Evolutionary conservation across 2,888 invertebrate species (phyloP), one percentile per base, ranked within the genome.

Genomic region (Apodemia arnacis): DNA sequence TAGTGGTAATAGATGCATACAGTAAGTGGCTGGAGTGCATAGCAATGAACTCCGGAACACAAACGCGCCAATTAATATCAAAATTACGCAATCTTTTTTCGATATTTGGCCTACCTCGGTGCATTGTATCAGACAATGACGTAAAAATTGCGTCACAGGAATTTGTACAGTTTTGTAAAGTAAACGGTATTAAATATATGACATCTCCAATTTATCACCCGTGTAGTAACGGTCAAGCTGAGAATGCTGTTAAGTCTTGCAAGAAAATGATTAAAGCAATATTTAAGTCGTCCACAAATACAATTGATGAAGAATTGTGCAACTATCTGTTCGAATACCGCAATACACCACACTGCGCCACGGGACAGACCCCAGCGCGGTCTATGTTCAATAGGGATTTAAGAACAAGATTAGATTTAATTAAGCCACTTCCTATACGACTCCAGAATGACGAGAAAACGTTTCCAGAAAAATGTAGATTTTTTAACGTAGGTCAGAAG

Each of bases 21-120:
- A 81, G 78, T 2, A 92, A 90, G 73, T 92, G 91, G 91, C 87
- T 92, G 2, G 93, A 93, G 70, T 80, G 2, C 86, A 85, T 59
- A 59, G 7, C n/a, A 21, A 59, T 21, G 8, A 59, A 3, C 21
- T 59, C 59, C 59, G 59, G 59, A 21, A 59, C 59, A 59, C n/a
- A 27, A 59, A 21, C 63, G 70, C 8, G 11, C 80, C 76, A 27
- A 79, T 87, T 2, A 59, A 84, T 87, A 34, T 63, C 63, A 18
- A 84, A 82, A 59, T 13, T 86, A 21, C 79, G 80, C 18, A 83
- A 89, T 27, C 79, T 79, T n/a, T 82, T 85, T 75, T 77, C 82
- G 0, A 54, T 83, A 18, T 90, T 87, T 13, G 90, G 86, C 4
- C 6, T 82, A 13, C 82, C 81, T 10, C 15, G 78, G 5, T 76